These are phyloP conservation scores for Autographa gamma DNA, from an alignment of 2,888 invertebrate species.

Conservation along the genomic window DNA sequence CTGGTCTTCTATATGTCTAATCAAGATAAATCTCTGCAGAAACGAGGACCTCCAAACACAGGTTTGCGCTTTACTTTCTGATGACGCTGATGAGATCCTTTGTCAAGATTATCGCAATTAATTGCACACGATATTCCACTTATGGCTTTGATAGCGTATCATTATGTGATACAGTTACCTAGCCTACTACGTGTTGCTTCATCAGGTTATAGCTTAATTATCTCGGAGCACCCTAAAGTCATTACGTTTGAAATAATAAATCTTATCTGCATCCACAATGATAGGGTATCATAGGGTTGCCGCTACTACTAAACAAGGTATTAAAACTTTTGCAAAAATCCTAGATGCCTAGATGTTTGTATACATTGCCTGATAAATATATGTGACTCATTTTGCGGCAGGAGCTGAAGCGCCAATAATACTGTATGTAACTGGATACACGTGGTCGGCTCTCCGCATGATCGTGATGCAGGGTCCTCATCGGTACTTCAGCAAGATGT, in stretches of 20 bases:
- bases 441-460: constrained; percentile 88
- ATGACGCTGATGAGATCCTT: constrained; percentile 63
- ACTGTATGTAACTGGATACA: constrained; percentile 87
- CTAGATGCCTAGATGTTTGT: too few relatives aligned
- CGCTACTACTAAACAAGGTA: background rate
- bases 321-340: background rate
- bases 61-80: constrained; percentile 72
- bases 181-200: constrained; percentile 13
- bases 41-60: constrained; percentile 89
- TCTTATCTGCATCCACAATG: background rate
- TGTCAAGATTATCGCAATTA: constrained; percentile 66
- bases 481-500: constrained; percentile 88
- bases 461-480: constrained; percentile 88
- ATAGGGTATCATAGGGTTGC: background rate
- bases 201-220: background rate
- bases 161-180: constrained; percentile 43
- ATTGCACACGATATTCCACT: constrained; percentile 61
- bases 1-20: constrained; percentile 90
- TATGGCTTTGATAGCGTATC: constrained; percentile 47
- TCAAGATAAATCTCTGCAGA: constrained; percentile 88
- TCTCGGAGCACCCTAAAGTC: background rate
- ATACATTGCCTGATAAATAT: too few relatives aligned
- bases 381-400: constrained; percentile 21
- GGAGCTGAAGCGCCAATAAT: constrained; percentile 76
- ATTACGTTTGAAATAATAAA: background rate